These are phyloP conservation scores for Pantala flavescens DNA, from an alignment of 1,140 invertebrate genomes.

Conservation along the genomic window DNA sequence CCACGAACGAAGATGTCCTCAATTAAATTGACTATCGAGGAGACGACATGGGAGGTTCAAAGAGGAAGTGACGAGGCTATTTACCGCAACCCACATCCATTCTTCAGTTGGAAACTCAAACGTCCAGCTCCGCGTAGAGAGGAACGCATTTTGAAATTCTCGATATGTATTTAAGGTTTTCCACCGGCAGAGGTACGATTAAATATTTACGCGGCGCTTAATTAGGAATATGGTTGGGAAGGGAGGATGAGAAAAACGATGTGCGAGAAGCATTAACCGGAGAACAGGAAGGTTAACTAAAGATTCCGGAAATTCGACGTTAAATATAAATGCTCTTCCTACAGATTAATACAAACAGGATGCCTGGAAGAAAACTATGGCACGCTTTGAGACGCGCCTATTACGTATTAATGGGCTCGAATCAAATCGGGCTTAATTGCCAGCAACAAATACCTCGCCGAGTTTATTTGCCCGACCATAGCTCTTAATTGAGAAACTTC, in stretches of 20 bases:
- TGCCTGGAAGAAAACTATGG: not conserved
- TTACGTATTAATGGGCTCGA: not conserved
- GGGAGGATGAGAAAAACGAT: not conserved
- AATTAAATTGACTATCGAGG: not conserved
- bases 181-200: not conserved
- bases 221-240: not conserved
- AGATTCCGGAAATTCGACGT: not conserved
- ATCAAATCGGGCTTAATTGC: not conserved
- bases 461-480: not conserved
- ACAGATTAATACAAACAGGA: not conserved
- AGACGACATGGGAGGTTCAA: not conserved
- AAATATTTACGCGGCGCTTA: not conserved
- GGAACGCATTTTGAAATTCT: not conserved
- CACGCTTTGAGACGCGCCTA: not conserved
- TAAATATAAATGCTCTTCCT: not conserved
- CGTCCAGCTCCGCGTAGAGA: not conserved
- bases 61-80: not conserved
- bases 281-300: not conserved
- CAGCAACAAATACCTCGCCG: not conserved
- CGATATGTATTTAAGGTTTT: not conserved
- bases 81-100: not conserved
- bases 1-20: not conserved
- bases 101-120: not conserved
- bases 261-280: not conserved
- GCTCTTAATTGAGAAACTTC: not conserved